These are phyloP conservation scores for Wiebesia pumilae DNA, from an alignment of 1,140 invertebrate genomes.

Conservation along the genomic window DNA sequence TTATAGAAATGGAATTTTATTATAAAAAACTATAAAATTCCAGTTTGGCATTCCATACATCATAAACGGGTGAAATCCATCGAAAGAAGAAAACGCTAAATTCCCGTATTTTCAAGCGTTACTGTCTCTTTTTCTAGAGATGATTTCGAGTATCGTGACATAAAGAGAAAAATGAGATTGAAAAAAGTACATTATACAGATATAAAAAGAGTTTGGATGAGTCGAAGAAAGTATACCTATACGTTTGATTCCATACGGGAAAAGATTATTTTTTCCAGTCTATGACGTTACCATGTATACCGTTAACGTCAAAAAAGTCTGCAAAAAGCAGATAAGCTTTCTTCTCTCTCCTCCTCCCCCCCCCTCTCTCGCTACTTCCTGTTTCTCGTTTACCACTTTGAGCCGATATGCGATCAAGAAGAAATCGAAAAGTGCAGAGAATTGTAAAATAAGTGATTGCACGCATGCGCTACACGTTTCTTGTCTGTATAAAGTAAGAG, in stretches of 20 bases:
- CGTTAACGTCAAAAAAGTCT: constrained; percentile 54
- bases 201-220: constrained; percentile 1
- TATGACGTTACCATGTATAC: constrained; percentile 57
- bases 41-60: neutral
- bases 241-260: neutral
- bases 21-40: neutral
- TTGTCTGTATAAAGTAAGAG: constrained; percentile 55
- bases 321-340: constrained; percentile 65
- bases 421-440: constrained; percentile 72
- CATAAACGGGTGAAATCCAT: neutral
- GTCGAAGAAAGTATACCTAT: neutral
- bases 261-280: constrained; percentile 63
- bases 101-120: neutral
- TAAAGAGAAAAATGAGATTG: neutral
- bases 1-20: neutral
- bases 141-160: neutral
- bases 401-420: constrained; percentile 58
- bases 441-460: constrained; percentile 64
- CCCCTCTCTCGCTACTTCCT: neutral
- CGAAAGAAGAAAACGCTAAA: neutral
- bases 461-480: constrained; percentile 55
- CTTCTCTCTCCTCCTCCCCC: neutral
- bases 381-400: neutral
- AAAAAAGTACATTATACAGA: neutral
- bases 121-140: neutral